Evolutionary conservation across 2,888 invertebrate species (phyloP).

Genomic region (Prenolepis imparis): DNA sequence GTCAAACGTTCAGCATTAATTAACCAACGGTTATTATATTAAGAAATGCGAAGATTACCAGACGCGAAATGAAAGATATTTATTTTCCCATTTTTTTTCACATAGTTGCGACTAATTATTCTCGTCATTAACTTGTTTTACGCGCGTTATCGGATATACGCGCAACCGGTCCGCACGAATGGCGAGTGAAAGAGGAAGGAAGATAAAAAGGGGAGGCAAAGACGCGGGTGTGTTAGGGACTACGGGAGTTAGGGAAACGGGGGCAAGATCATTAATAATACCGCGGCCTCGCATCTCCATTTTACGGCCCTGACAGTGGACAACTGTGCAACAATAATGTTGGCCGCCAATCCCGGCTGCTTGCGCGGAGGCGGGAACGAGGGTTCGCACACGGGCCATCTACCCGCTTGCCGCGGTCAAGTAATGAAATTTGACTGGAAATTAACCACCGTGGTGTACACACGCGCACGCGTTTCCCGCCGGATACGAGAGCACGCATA

Average conservation of each 20-base stretch:
- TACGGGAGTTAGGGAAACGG: conserved; percentile 47
- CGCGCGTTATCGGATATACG: conserved; percentile 66
- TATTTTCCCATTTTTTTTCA: neutral
- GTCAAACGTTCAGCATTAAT: neutral
- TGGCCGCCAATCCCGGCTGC: conserved; percentile 67
- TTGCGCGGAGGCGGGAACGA: conserved; percentile 12
- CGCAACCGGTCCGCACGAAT: conserved; percentile 58
- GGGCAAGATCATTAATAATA: conserved; percentile 80
- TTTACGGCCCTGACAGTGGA: conserved; percentile 81
- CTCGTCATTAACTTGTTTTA: conserved; percentile 60
- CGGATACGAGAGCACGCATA: conserved; percentile 59
- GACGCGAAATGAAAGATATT: neutral
- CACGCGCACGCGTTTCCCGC: conserved; percentile 59
- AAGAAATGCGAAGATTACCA: neutral
- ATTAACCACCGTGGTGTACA: conserved; percentile 83
- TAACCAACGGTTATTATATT: neutral
- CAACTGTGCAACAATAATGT: conserved; percentile 84
- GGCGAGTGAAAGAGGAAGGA: neutral
- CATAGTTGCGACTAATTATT: conserved; percentile 56
- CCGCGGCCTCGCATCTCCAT: conserved; percentile 75
- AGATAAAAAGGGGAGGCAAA: conserved; percentile 17
- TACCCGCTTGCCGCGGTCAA: conserved; percentile 80
- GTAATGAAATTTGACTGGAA: conserved; percentile 86
- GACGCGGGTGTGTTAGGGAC: conserved; percentile 28
- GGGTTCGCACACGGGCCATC: conserved; percentile 75